A percentile compares a stretch with the other conserved stretches of the same genome.
These are phyloP conservation scores for Flabesymbios commensalis DNA, from an alignment of 2,888 invertebrate species.

Conservation along the genomic window DNA sequence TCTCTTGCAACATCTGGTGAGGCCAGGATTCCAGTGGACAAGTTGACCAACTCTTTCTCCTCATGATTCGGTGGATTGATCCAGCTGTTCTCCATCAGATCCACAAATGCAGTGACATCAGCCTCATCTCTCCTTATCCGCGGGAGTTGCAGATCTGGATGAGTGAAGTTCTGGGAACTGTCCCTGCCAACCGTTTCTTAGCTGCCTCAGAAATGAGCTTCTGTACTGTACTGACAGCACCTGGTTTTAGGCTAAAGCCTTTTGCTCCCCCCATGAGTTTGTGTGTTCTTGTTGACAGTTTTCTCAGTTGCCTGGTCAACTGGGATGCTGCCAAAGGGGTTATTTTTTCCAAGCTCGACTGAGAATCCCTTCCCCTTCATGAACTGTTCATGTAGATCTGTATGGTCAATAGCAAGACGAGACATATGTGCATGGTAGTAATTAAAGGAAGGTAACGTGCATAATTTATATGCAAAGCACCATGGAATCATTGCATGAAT, in stretches of 20 bases:
- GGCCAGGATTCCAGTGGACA: constrained; percentile 16
- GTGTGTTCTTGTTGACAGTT: constrained; percentile 28
- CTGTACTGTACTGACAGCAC: constrained; percentile 9
- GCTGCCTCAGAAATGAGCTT: constrained; percentile 2
- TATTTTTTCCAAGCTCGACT: constrained; percentile 20
- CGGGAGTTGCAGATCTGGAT: constrained; percentile 15
- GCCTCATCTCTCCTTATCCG: constrained; percentile 26
- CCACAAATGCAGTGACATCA: constrained; percentile 14
- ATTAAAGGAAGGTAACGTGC: constrained; percentile 33
- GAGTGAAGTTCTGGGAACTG: constrained; percentile 1
- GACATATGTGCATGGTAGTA: constrained; percentile 27
- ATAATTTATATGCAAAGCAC: constrained; percentile 40
- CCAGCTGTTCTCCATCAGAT: constrained; percentile 13
- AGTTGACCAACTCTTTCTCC: constrained; percentile 14
- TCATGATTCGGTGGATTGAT: constrained; percentile 18
- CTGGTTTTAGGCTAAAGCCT: constrained; percentile 13
- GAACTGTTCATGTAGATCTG: too few relatives aligned
- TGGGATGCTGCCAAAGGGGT: constrained; percentile 10
- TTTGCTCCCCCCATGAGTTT: constrained; percentile 24
- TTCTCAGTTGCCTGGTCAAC: constrained; percentile 15
- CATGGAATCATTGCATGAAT: constrained; percentile 33
- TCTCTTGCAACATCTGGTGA: constrained; percentile 17
- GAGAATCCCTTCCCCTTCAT: constrained; percentile 20
- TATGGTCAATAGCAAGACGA: too few relatives aligned
- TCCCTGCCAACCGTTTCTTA: neutral